Evolutionary conservation across 2,113 vertebrate genomes (phyloP).

Genomic region (Nannospalax galili): DNA sequence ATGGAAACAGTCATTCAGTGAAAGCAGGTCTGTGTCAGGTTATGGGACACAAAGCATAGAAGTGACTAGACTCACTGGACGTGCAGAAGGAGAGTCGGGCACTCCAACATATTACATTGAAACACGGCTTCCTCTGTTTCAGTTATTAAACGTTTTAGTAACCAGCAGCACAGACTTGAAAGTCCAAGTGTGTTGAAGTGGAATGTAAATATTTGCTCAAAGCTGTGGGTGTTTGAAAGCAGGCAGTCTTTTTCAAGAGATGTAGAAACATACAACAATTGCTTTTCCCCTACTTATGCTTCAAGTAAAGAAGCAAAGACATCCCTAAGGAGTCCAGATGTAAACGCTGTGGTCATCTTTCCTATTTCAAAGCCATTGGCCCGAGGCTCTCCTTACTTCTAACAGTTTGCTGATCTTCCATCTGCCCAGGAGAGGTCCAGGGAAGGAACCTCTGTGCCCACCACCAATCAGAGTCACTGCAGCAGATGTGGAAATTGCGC

Average conservation of each 20-base stretch:
- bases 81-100: neutral
- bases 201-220: constrained; percentile 61
- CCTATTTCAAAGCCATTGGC: constrained; percentile 8
- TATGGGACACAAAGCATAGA: neutral
- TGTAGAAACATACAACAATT: neutral
- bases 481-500: neutral
- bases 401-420: constrained; percentile 30
- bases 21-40: neutral
- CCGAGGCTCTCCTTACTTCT: neutral
- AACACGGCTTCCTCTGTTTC: neutral
- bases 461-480: neutral
- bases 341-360: constrained; percentile 38
- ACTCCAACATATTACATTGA: neutral
- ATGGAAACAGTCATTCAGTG: neutral
- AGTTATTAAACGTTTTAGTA: constrained; percentile 22
- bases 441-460: neutral
- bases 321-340: neutral
- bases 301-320: neutral
- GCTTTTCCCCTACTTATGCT: neutral
- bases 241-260: constrained; percentile 27
- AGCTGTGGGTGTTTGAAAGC: constrained; percentile 31
- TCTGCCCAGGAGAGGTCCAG: neutral
- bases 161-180: neutral
- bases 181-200: constrained; percentile 49
- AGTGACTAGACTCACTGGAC: neutral